phyloP scores from a whole-genome alignment of 1,140 invertebrate species.

The Pararge aegeria region DNA sequence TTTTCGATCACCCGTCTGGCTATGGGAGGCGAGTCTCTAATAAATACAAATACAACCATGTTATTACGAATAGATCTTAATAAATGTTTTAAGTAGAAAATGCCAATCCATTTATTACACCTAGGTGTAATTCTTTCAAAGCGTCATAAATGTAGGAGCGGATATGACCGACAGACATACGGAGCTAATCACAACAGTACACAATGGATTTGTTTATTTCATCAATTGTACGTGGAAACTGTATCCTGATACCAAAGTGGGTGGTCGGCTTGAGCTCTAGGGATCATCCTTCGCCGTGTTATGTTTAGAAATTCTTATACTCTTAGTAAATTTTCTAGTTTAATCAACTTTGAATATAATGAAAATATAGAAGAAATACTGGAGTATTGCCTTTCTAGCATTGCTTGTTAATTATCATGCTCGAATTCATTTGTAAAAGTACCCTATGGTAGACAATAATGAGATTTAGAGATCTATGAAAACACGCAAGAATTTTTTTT shows the following conservation, averaged over 20 bases:
- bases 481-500: too few relatives aligned
- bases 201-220: constrained; percentile 75
- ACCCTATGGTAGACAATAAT: too few relatives aligned
- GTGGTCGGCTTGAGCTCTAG: constrained; percentile 29
- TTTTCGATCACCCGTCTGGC: too few relatives aligned
- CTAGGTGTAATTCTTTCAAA: constrained; percentile 16
- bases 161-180: constrained; percentile 66
- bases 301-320: neutral
- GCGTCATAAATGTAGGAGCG: constrained; percentile 35
- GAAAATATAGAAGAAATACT: too few relatives aligned
- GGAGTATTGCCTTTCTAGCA: too few relatives aligned
- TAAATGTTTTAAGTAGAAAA: neutral
- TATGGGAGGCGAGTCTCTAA: too few relatives aligned
- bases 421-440: too few relatives aligned
- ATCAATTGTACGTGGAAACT: constrained; percentile 36
- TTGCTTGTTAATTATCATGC: too few relatives aligned
- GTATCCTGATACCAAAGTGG: constrained; percentile 35
- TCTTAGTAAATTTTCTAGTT: neutral
- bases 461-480: too few relatives aligned
- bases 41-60: too few relatives aligned
- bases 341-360: too few relatives aligned
- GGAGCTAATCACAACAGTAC: constrained; percentile 67
- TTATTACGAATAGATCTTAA: too few relatives aligned
- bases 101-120: neutral
- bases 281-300: constrained; percentile 8